Percentiles rank a stretch among this genome's conserved stretches.
phyloP scores from a whole-genome alignment of 2,113 vertebrate genomes.

The Glaucidium brasilianum region DNA sequence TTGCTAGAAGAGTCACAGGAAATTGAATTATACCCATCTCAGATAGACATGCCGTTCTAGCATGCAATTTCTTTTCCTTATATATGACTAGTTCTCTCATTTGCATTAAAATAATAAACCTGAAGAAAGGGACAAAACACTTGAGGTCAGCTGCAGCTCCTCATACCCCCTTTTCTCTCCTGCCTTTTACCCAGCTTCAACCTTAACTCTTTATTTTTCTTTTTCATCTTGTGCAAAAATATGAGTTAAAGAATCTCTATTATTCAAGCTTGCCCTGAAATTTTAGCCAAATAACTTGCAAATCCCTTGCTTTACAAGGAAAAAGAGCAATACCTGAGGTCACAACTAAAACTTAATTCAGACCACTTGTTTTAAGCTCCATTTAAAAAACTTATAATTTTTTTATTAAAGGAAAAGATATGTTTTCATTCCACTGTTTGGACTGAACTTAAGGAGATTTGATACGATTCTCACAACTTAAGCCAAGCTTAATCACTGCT shows the following conservation, averaged over 20 bases:
- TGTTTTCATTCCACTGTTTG: constrained; percentile 53
- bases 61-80: not conserved
- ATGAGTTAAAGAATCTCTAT: constrained; percentile 4
- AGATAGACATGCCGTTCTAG: not conserved
- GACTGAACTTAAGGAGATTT: constrained; percentile 60
- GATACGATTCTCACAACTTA: constrained; percentile 50
- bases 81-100: fast-evolving
- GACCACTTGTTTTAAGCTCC: constrained; percentile 63
- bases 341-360: constrained; percentile 65
- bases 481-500: constrained; percentile 56
- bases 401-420: constrained; percentile 59
- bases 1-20: not conserved
- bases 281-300: constrained; percentile 53
- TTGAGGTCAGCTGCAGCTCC: not conserved
- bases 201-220: not conserved
- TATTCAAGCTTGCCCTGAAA: constrained; percentile 48
- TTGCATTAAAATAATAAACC: not conserved
- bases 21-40: not conserved
- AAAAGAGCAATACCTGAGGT: constrained; percentile 51
- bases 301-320: constrained; percentile 35
- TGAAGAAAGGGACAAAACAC: not conserved
- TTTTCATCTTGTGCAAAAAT: not conserved
- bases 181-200: not conserved
- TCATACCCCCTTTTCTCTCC: not conserved
- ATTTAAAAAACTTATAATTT: constrained; percentile 62